phyloP scores from a whole-genome alignment of 2,797 vertebrate genomes.

The Argyrosomus regius region DNA sequence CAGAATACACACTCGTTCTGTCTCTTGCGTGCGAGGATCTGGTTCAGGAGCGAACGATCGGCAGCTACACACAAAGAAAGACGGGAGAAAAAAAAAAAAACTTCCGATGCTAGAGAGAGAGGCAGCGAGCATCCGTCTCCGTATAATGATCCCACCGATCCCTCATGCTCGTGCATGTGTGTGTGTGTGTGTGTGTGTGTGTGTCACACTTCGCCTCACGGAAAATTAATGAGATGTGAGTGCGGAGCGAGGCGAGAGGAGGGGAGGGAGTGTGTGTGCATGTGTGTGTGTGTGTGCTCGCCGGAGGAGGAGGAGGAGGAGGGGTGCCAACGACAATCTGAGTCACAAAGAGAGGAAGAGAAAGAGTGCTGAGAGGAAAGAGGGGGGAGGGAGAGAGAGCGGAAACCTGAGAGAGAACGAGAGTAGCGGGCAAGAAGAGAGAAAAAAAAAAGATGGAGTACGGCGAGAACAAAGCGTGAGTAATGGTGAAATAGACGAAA shows the following conservation, averaged over 20 bases:
- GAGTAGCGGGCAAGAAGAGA: conserved; percentile 49
- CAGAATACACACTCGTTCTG: conserved; percentile 43
- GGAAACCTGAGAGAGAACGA: conserved; percentile 74
- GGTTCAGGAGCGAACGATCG: conserved; percentile 62
- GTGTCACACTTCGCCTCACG: conserved; percentile 83
- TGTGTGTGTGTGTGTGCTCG: conserved; percentile 35
- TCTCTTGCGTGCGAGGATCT: conserved; percentile 38
- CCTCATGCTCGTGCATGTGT: conserved; percentile 60
- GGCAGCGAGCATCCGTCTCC: conserved; percentile 78
- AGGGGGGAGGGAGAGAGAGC: conserved; percentile 65
- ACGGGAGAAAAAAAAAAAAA: conserved; percentile 33
- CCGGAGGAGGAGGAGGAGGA: conserved; percentile 48
- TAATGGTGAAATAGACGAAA: conserved; percentile 47
- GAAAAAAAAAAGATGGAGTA: conserved; percentile 62
- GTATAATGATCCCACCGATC: conserved; percentile 80
- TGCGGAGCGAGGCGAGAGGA: conserved; percentile 73
- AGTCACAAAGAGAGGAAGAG: conserved; percentile 85
- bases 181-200: conserved; percentile 28
- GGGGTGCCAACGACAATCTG: conserved; percentile 83
- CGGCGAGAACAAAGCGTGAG: conserved; percentile 52
- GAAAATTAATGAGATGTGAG: conserved; percentile 86
- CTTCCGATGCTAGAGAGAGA: conserved; percentile 68
- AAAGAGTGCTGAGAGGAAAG: conserved; percentile 77
- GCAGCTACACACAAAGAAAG: conserved; percentile 64
- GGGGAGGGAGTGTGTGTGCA: conserved; percentile 40